These are phyloP conservation scores for Himalopsyche anomala DNA, from an alignment of 2,888 invertebrate genomes.

Conservation along the genomic window DNA sequence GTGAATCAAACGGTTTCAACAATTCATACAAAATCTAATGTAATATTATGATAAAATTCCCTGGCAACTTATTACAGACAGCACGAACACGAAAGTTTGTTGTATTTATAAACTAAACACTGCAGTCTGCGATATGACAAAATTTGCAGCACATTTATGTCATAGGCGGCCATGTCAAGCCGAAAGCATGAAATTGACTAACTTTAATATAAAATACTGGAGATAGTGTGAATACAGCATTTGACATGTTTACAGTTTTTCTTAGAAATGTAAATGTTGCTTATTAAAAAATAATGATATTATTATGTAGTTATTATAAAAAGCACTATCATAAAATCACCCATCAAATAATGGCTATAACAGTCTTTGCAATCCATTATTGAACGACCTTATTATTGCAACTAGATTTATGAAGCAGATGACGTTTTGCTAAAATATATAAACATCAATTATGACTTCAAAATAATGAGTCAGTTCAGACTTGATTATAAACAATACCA, in stretches of 20 bases:
- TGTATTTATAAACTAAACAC: too few relatives aligned
- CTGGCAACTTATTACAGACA: too few relatives aligned
- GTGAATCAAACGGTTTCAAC: too few relatives aligned
- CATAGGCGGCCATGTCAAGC: background rate
- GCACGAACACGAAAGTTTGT: too few relatives aligned
- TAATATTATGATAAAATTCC: too few relatives aligned
- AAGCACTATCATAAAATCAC: conserved; percentile 7
- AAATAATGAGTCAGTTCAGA: too few relatives aligned
- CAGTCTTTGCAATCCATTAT: background rate
- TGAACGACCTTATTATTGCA: background rate
- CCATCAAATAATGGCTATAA: background rate
- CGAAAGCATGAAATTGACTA: background rate
- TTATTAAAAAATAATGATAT: background rate
- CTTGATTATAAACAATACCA: too few relatives aligned
- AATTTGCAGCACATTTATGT: too few relatives aligned
- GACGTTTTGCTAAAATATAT: too few relatives aligned
- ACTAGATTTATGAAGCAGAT: background rate
- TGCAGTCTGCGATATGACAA: too few relatives aligned
- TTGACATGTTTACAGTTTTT: background rate
- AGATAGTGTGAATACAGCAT: background rate
- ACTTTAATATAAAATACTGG: conserved; percentile 4
- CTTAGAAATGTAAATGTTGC: background rate
- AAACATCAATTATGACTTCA: too few relatives aligned
- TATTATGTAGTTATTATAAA: conserved; percentile 13
- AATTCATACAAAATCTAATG: too few relatives aligned